Conservation (phyloP, 2,797 vertebrate species). For the Urocyon cinereoargenteus region DNA sequence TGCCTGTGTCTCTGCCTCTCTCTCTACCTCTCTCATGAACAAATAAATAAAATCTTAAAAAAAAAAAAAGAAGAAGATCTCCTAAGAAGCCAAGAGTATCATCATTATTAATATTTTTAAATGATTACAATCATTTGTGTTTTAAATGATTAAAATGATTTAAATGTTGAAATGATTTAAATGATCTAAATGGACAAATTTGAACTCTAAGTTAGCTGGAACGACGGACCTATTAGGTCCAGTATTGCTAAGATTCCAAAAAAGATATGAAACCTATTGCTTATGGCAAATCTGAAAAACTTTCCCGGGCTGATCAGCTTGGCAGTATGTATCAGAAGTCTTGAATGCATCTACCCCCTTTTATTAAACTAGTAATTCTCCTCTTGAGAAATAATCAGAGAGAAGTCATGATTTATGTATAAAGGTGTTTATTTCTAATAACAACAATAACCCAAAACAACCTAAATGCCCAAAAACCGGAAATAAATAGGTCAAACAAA, state of each 20-base stretch:
- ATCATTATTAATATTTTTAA: conserved; percentile 34
- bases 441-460: not conserved
- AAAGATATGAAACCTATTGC: not conserved
- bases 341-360: not conserved
- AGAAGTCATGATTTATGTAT: not conserved
- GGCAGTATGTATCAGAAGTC: not conserved
- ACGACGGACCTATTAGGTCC: not conserved
- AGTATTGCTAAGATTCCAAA: conserved; percentile 41
- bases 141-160: not conserved
- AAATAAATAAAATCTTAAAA: no score
- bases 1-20: no score
- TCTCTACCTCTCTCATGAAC: no score
- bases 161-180: not conserved
- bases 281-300: not conserved
- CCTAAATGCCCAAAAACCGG: not conserved
- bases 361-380: not conserved
- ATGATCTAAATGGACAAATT: not conserved
- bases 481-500: not conserved
- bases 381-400: not conserved
- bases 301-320: not conserved
- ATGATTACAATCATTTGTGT: not conserved
- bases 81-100: not conserved
- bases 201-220: not conserved
- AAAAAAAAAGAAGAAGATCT: not conserved
- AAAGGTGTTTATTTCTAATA: conserved; percentile 39